phyloP scores from a whole-genome alignment of 2,113 vertebrate species.

The Crotophaga sulcirostris region DNA sequence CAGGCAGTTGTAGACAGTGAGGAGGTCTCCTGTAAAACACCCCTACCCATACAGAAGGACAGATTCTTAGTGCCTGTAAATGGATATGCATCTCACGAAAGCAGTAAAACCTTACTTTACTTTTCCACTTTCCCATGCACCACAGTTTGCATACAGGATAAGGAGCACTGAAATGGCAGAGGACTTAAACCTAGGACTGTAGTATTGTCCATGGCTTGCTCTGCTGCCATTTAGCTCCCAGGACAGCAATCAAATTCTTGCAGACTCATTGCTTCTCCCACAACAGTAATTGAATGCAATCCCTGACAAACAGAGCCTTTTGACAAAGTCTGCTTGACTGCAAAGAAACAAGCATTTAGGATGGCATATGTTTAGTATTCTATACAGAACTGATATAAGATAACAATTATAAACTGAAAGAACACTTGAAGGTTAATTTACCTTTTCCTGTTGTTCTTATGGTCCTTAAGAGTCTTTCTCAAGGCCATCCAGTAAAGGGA shows the following conservation, averaged over 20 bases:
- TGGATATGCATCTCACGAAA: neutral
- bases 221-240: neutral
- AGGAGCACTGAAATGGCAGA: neutral
- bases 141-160: neutral
- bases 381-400: neutral
- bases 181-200: neutral
- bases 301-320: neutral
- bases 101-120: neutral
- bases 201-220: neutral
- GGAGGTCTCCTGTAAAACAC: neutral
- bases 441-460: neutral
- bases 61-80: neutral
- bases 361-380: neutral
- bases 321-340: neutral
- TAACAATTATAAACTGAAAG: neutral
- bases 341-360: neutral
- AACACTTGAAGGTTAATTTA: neutral
- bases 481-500: neutral
- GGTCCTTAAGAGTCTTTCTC: neutral
- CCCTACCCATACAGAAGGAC: no score
- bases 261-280: neutral
- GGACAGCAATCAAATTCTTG: neutral
- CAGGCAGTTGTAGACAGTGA: no score
- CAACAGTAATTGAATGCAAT: neutral
- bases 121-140: neutral